Base-by-base conservation (phyloP, 2,797 vertebrate species). In the Cryptoprocta ferox region DNA sequence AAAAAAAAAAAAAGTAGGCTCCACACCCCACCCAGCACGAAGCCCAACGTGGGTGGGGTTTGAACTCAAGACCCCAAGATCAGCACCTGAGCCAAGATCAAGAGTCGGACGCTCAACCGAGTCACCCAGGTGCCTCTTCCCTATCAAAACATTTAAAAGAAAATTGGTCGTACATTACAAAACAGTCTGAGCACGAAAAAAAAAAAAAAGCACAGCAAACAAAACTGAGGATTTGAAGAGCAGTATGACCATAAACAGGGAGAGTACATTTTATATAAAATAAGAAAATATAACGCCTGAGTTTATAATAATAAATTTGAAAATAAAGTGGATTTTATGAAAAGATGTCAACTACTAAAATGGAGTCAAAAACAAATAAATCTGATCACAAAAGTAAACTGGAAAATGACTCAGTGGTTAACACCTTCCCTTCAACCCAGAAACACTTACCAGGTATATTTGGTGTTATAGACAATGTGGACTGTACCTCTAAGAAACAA, bases 311-410 rank as follows among this genome's bases (percentile, higher is more conserved):
- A 92, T 37, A 90, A 35, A 12, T 45, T 66, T 59, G 28, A 71
- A 89, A 92, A 76, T 28, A 32, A 81, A 92, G 50, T 39, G 24
- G 15, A 37, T 66, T 71, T 71, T 66, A 37, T 73, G 53, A 88
- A 88, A 68, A 86, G 42, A 86, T 18, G 66, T 14, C 35, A 66
- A 82, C 61, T 45, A 39, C 1, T 53, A 63, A 94, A 93, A 80
- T 7, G n/a, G 15, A 94, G 73, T 95, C 75, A 73, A 94, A 97
- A 70, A 32, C 37, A 78, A 68, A 56, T 5, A 30, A 86, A 80
- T 28, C 61, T 26, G 26, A 84, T 73, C 32, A 35, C 32, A 32
- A 93, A 66, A 76, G 39, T 85, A 71, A 89, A 89, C 39, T 45
- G n/a, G 56, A 81, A 92, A 87, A 65, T 1, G 26, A 75, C 79